phyloP scores from a whole-genome alignment of 2,113 vertebrate genomes.

The Tenebrosternarchus preto region DNA sequence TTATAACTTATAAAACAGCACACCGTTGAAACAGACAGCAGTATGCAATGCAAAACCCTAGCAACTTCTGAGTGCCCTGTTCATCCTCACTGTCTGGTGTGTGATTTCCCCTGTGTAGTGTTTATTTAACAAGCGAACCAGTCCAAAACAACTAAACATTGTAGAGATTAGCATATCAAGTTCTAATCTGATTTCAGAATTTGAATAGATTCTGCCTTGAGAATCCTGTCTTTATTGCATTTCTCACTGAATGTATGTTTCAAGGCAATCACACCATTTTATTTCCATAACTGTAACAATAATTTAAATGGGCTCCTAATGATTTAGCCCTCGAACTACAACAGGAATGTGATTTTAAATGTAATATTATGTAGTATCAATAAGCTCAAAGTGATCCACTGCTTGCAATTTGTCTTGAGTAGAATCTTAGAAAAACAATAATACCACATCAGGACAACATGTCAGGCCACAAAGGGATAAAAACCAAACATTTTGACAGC shows the following conservation, averaged over 20 bases:
- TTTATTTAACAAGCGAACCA: neutral
- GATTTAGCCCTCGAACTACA: constrained; percentile 12
- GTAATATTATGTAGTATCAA: neutral
- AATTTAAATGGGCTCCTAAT: constrained; percentile 24
- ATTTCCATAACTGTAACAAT: constrained; percentile 24
- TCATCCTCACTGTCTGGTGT: neutral
- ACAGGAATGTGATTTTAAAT: constrained; percentile 3
- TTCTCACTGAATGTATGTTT: constrained; percentile 6
- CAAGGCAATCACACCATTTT: constrained; percentile 2
- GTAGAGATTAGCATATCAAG: neutral
- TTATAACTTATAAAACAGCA: neutral
- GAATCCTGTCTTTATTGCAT: neutral
- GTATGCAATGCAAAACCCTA: neutral
- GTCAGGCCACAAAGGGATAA: neutral
- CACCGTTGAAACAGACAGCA: neutral
- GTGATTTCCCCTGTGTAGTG: neutral
- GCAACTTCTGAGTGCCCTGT: neutral
- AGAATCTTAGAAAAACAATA: neutral
- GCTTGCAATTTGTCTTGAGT: constrained; percentile 9
- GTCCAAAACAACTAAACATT: neutral
- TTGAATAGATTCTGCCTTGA: neutral
- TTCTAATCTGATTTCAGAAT: neutral
- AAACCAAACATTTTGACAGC: neutral
- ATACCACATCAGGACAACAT: neutral
- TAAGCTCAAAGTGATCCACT: neutral